Evolutionary conservation across 2,888 invertebrate species (phyloP).

Genomic region (Scaptodrosophila latifasciaeformis): DNA sequence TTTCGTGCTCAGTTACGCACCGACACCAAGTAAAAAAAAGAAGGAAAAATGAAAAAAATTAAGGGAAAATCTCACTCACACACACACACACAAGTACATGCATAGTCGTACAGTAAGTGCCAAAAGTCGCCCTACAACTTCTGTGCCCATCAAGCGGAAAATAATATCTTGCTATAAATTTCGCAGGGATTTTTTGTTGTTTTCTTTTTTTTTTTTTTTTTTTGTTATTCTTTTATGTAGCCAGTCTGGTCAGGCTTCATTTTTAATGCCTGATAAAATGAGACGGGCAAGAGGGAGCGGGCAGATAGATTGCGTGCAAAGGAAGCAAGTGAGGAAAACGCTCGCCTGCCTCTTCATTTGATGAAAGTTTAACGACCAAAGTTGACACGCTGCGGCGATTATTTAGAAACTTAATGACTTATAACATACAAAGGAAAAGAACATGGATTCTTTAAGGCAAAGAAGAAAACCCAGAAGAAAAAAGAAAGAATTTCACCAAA

Average conservation of each 20-base stretch:
- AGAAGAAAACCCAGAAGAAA: too few species aligned
- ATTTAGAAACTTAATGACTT: conserved; percentile 70
- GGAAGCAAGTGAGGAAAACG: too few species aligned
- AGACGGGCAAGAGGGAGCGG: too few species aligned
- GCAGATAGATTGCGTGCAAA: too few species aligned
- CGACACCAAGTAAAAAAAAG: conserved; percentile 50
- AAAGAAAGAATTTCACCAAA: too few species aligned
- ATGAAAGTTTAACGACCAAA: conserved; percentile 69
- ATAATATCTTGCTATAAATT: conserved; percentile 69
- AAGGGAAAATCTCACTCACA: too few species aligned
- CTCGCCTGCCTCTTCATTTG: too few species aligned
- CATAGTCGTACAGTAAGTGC: conserved; percentile 44
- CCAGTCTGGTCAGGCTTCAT: too few species aligned
- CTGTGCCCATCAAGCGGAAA: conserved; percentile 70
- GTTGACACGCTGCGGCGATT: conserved; percentile 69
- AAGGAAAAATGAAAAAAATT: conserved; percentile 4
- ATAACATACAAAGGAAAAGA: conserved; percentile 51
- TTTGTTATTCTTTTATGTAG: background rate
- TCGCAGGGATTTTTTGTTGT: conserved; percentile 43
- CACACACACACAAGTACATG: background rate
- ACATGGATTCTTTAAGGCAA: conserved; percentile 9
- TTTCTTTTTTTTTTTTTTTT: conserved; percentile 35
- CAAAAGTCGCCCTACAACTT: conserved; percentile 69
- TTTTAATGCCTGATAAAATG: too few species aligned
- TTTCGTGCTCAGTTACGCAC: conserved; percentile 66